These are phyloP conservation scores for Xylophagus ater DNA, from an alignment of 2,888 invertebrate species.

Conservation along the genomic window DNA sequence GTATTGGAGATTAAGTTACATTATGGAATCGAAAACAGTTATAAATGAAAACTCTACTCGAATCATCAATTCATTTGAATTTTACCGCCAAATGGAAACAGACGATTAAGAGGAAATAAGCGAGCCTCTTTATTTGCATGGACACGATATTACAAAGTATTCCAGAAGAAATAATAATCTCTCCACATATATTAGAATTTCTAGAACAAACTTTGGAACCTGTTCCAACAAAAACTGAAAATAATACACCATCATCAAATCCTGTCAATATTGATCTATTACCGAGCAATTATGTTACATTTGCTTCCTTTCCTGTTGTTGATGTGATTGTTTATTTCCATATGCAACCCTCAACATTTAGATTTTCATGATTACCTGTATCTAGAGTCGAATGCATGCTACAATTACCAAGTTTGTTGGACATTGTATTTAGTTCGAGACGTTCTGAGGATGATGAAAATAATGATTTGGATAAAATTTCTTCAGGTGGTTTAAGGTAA, in stretches of 20 bases:
- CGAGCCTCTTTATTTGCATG: slow-evolving; percentile 87
- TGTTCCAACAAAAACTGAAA: slow-evolving; percentile 59
- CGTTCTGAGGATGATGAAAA: slow-evolving; percentile 58
- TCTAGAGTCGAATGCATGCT: slow-evolving; percentile 93
- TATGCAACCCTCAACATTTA: slow-evolving; percentile 93
- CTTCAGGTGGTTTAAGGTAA: slow-evolving; percentile 34
- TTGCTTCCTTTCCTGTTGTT: slow-evolving; percentile 93
- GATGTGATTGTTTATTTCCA: slow-evolving; percentile 98
- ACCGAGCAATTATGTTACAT: slow-evolving; percentile 67
- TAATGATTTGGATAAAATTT: slow-evolving; percentile 29
- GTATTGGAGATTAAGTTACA: slow-evolving; percentile 83
- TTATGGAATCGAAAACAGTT: slow-evolving; percentile 68
- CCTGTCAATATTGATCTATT: slow-evolving; percentile 44
- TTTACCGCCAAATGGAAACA: slow-evolving; percentile 26
- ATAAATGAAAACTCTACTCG: slow-evolving; percentile 48
- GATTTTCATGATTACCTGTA: slow-evolving; percentile 92
- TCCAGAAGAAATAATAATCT: slow-evolving; percentile 94
- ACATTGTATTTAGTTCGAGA: slow-evolving; percentile 93
- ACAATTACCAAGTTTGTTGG: slow-evolving; percentile 90
- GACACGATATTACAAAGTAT: slow-evolving; percentile 94
- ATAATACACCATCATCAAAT: slow-evolving; percentile 27
- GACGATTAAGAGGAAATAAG: slow-evolving; percentile 60
- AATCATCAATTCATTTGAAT: slow-evolving; percentile 31
- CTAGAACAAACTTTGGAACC: slow-evolving; percentile 94
- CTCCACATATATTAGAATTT: slow-evolving; percentile 93